phyloP scores from a whole-genome alignment of 2,797 vertebrate species.

The Antrozous pallidus region DNA sequence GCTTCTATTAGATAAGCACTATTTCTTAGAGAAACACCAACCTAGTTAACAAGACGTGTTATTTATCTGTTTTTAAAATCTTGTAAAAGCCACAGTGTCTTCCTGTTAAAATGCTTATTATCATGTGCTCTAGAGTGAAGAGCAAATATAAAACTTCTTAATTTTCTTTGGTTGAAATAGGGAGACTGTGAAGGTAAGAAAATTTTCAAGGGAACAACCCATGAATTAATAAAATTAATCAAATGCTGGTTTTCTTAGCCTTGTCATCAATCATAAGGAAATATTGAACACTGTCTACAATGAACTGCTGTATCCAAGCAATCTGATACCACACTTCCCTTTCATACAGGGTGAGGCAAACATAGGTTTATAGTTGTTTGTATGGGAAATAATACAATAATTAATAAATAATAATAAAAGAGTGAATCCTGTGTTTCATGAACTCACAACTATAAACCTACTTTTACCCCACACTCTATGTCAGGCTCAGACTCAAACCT shows the following conservation, averaged over 20 bases:
- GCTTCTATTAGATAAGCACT: constrained; percentile 42
- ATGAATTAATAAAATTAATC: not conserved
- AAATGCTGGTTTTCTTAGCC: not conserved
- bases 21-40: constrained; percentile 69
- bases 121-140: constrained; percentile 20
- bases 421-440: not conserved
- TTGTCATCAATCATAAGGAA: not conserved
- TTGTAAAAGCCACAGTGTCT: constrained; percentile 68
- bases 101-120: constrained; percentile 60
- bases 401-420: not conserved
- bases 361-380: not conserved
- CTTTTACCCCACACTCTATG: not conserved
- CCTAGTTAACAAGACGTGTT: constrained; percentile 62
- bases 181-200: constrained; percentile 30
- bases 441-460: not conserved
- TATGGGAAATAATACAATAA: not conserved
- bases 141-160: constrained; percentile 38
- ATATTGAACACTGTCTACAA: not conserved
- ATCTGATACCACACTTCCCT: not conserved
- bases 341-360: not conserved
- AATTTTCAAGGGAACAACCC: not conserved
- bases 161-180: constrained; percentile 69
- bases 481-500: not conserved
- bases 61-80: constrained; percentile 60
- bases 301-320: not conserved